Percentiles rank a stretch among this genome's conserved stretches.
phyloP scores from a whole-genome alignment of 2,888 invertebrate species.

The Drosophila neotestacea region DNA sequence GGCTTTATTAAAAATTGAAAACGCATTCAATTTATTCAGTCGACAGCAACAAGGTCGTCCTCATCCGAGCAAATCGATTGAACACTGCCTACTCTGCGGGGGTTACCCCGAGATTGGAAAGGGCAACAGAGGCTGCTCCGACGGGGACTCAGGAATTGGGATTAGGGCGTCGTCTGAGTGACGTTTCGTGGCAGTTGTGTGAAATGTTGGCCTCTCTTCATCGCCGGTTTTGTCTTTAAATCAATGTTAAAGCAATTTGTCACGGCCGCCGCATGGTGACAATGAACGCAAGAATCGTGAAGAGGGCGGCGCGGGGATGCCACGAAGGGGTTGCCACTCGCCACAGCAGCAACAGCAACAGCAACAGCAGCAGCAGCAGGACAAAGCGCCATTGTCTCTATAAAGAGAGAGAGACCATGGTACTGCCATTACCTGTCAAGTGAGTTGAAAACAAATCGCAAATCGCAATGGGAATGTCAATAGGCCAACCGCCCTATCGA shows the following conservation, averaged over 20 bases:
- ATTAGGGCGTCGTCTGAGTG: slow-evolving; percentile 75
- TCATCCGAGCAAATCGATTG: slow-evolving; percentile 64
- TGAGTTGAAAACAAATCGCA: slow-evolving; percentile 78
- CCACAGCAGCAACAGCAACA: slow-evolving; percentile 20
- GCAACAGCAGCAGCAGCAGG: slow-evolving; percentile 28
- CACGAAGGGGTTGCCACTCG: slow-evolving; percentile 50
- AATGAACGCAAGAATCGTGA: slow-evolving; percentile 43
- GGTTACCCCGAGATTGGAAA: slow-evolving; percentile 29
- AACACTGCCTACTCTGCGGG: slow-evolving; percentile 44
- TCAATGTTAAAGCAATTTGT: slow-evolving; percentile 79
- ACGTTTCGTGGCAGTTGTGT: slow-evolving; percentile 78
- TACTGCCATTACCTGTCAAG: slow-evolving; percentile 75
- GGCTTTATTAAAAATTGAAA: slow-evolving; percentile 79
- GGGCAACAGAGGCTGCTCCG: neutral
- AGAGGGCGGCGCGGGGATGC: slow-evolving; percentile 21
- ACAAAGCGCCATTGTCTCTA: slow-evolving; percentile 61
- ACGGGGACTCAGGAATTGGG: slow-evolving; percentile 24
- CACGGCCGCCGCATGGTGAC: slow-evolving; percentile 72
- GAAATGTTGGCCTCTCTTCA: slow-evolving; percentile 54
- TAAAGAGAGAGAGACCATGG: slow-evolving; percentile 18
- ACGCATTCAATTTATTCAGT: slow-evolving; percentile 80
- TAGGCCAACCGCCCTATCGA: slow-evolving; percentile 66
- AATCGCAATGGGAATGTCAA: slow-evolving; percentile 77
- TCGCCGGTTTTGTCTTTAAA: slow-evolving; percentile 70
- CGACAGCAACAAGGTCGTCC: slow-evolving; percentile 69